Conservation (phyloP, 2,888 invertebrate species). For the Microplitis manilae region DNA sequence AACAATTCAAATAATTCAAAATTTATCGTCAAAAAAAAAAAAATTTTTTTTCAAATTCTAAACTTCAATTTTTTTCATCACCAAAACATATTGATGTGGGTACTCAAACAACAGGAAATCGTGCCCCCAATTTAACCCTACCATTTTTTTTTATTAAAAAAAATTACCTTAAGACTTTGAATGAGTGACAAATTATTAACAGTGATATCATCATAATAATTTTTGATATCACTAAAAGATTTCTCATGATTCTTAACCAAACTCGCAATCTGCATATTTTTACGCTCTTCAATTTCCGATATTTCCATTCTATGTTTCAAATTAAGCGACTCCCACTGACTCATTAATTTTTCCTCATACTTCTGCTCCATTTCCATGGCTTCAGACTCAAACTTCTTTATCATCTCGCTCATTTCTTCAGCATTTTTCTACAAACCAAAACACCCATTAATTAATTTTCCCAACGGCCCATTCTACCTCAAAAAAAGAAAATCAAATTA, state of each 20-base stretch:
- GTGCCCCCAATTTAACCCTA: no score
- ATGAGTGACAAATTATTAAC: constrained; percentile 93
- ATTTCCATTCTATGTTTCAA: constrained; percentile 87
- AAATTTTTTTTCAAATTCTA: no score
- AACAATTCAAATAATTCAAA: no score
- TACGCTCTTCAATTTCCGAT: constrained; percentile 91
- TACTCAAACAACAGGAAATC: no score
- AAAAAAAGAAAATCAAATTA: constrained; percentile 21
- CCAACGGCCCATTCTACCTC: not conserved
- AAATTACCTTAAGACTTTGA: constrained; percentile 84
- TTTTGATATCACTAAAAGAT: constrained; percentile 91
- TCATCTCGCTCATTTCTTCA: constrained; percentile 74
- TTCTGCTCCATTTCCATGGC: constrained; percentile 80
- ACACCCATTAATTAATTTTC: not conserved
- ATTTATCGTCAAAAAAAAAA: no score
- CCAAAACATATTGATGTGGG: no score
- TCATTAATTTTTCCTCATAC: constrained; percentile 83
- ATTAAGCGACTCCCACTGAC: constrained; percentile 81
- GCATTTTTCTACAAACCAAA: constrained; percentile 63
- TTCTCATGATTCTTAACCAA: constrained; percentile 87
- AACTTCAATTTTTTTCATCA: no score
- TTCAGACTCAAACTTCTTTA: constrained; percentile 79
- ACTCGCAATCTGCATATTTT: constrained; percentile 88
- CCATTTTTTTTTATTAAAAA: not conserved
- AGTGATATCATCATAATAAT: constrained; percentile 96